phyloP scores from a whole-genome alignment of 2,113 vertebrate species.

The Carollia perspicillata region DNA sequence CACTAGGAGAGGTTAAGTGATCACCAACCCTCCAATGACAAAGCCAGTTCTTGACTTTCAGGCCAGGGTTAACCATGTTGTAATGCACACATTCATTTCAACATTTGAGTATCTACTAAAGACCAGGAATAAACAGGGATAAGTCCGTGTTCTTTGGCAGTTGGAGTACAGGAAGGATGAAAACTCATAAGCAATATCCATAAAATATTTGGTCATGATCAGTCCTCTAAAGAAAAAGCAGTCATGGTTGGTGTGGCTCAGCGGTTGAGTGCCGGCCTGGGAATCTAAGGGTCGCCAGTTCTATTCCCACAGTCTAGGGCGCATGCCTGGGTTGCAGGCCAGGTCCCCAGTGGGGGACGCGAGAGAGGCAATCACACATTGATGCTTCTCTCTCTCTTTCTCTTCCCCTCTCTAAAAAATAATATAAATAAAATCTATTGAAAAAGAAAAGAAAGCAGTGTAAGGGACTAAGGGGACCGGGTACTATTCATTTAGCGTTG shows the following conservation, averaged over 20 bases:
- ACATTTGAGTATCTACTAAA: neutral
- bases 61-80: neutral
- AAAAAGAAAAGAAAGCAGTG: no score
- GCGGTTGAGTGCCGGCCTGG: no score
- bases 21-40: neutral
- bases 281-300: no score
- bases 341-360: no score
- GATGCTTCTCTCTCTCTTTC: no score
- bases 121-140: neutral
- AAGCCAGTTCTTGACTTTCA: neutral
- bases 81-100: neutral
- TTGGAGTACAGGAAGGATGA: neutral
- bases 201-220: neutral
- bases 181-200: neutral
- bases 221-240: neutral
- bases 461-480: no score
- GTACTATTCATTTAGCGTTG: neutral
- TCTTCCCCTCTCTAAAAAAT: no score
- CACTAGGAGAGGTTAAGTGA: neutral
- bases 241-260: no score
- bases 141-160: neutral
- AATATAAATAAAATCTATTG: no score
- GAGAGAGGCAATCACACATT: no score
- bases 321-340: no score
- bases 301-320: no score